Evolutionary conservation across 2,113 vertebrate genomes (phyloP).

Genomic region (Oplegnathus fasciatus): DNA sequence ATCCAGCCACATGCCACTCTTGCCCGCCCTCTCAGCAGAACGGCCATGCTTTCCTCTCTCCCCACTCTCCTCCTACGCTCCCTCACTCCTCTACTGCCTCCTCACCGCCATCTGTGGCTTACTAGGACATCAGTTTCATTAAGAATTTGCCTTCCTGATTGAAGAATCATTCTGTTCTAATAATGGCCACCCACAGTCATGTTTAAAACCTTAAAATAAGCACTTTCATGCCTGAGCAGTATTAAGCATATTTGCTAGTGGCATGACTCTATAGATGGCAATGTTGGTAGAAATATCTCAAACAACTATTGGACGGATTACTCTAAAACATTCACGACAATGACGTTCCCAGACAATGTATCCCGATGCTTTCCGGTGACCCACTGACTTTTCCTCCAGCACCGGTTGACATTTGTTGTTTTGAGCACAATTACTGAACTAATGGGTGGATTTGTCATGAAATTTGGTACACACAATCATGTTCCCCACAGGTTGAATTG

Average conservation of each 20-base stretch:
- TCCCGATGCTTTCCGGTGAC: background rate
- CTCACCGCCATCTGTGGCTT: slow-evolving; percentile 14
- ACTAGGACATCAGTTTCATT: slow-evolving; percentile 23
- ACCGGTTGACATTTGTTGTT: background rate
- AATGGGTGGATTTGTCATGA: background rate
- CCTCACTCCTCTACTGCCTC: slow-evolving; percentile 13
- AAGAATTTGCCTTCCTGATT: background rate
- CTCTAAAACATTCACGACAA: background rate
- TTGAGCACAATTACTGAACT: background rate
- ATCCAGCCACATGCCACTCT: slow-evolving; percentile 81
- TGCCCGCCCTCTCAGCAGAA: slow-evolving; percentile 58
- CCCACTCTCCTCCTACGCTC: slow-evolving; percentile 46
- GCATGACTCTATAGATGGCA: background rate
- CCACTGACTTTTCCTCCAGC: background rate
- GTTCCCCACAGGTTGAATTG: background rate
- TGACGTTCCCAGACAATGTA: background rate
- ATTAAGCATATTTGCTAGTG: background rate
- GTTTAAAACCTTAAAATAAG: background rate
- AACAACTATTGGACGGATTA: background rate
- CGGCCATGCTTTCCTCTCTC: slow-evolving; percentile 37
- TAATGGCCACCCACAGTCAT: background rate
- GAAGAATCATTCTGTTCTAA: background rate
- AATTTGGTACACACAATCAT: background rate
- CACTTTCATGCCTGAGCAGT: background rate
- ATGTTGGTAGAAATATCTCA: background rate